These are phyloP conservation scores for Leguminivora glycinivorella DNA, from an alignment of 1,140 invertebrate genomes.

Conservation along the genomic window DNA sequence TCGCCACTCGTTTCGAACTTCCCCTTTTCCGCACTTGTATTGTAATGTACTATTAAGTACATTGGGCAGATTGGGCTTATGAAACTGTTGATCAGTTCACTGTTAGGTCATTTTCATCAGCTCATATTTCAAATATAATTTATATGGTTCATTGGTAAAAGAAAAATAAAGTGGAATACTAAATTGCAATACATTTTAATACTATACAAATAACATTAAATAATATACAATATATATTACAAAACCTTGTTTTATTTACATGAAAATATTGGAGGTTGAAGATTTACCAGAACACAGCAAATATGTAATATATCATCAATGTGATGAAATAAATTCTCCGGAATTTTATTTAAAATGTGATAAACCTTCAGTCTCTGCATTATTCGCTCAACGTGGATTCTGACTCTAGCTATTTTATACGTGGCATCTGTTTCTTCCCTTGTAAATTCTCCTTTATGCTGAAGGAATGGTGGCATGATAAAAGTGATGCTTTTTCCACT, in stretches of 20 bases:
- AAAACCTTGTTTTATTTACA: slow-evolving; percentile 20
- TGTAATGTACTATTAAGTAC: too few relatives aligned
- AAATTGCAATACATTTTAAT: too few relatives aligned
- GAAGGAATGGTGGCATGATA: slow-evolving; percentile 53
- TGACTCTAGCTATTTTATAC: slow-evolving; percentile 50
- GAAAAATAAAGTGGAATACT: too few relatives aligned
- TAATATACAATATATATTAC: background rate
- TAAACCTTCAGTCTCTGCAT: slow-evolving; percentile 50
- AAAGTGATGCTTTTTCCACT: slow-evolving; percentile 40
- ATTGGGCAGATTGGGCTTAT: too few relatives aligned
- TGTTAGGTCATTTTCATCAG: too few relatives aligned
- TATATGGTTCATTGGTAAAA: too few relatives aligned
- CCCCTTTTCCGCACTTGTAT: too few relatives aligned
- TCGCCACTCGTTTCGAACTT: too few relatives aligned
- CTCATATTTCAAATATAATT: too few relatives aligned
- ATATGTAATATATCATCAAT: slow-evolving; percentile 48
- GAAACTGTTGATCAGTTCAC: too few relatives aligned
- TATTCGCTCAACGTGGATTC: slow-evolving; percentile 60
- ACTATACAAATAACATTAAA: too few relatives aligned
- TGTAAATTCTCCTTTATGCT: slow-evolving; percentile 42
- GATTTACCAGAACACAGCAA: slow-evolving; percentile 50
- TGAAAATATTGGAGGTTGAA: slow-evolving; percentile 36
- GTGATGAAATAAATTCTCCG: slow-evolving; percentile 37
- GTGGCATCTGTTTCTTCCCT: slow-evolving; percentile 48
- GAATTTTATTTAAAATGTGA: slow-evolving; percentile 45